These are phyloP conservation scores for Flexamia atlantica DNA, from an alignment of 2,888 invertebrate genomes.

Conservation along the genomic window DNA sequence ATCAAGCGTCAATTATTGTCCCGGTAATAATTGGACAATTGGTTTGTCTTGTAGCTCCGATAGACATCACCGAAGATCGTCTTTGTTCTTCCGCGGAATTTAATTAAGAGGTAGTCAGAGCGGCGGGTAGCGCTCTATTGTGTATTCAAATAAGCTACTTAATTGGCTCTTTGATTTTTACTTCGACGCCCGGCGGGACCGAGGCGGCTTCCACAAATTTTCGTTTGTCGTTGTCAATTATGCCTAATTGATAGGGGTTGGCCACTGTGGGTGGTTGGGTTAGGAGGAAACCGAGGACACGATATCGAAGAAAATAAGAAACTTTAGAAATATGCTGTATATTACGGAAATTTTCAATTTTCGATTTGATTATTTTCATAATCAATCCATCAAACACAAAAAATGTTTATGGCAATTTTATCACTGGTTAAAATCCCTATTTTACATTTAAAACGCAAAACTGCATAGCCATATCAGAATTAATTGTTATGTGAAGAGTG, in stretches of 20 bases:
- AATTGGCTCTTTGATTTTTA: conserved; percentile 57
- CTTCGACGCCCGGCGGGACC: conserved; percentile 24
- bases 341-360: too few species aligned
- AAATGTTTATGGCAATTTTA: too few species aligned
- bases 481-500: too few species aligned
- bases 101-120: conserved; percentile 55
- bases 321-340: too few species aligned
- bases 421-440: too few species aligned
- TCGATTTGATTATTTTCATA: too few species aligned
- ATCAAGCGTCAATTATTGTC: conserved; percentile 58
- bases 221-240: conserved; percentile 35
- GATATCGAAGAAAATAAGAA: too few species aligned
- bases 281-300: not conserved
- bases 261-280: conserved; percentile 23
- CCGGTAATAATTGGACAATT: conserved; percentile 62
- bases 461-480: too few species aligned
- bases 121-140: conserved; percentile 52
- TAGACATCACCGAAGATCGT: conserved; percentile 50
- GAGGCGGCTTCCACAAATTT: not conserved
- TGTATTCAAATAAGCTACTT: conserved; percentile 59
- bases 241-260: not conserved
- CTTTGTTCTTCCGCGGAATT: conserved; percentile 57
- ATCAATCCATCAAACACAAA: too few species aligned
- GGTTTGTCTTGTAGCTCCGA: conserved; percentile 61
- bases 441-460: too few species aligned